phyloP scores from a whole-genome alignment of 1,140 invertebrate species.

The Macrosteles quadrilineatus region DNA sequence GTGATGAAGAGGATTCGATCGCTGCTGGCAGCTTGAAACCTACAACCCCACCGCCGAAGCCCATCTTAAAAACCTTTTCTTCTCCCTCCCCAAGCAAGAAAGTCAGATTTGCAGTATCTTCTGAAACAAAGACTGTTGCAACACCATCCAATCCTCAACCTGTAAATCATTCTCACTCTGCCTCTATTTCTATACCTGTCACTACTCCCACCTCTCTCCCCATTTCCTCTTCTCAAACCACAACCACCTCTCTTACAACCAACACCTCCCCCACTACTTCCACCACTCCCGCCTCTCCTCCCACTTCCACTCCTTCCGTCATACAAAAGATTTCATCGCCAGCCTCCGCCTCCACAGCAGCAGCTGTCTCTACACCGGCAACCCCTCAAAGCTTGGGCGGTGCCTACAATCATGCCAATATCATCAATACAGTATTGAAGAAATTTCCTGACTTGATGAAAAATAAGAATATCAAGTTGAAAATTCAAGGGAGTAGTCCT shows the following conservation, averaged over 20 bases:
- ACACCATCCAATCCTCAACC: neutral
- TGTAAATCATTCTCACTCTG: too few relatives aligned
- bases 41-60: constrained; percentile 17
- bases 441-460: constrained; percentile 86
- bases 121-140: neutral
- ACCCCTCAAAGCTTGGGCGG: constrained; percentile 41
- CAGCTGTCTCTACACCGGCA: neutral
- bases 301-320: too few relatives aligned
- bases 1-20: constrained; percentile 46
- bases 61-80: constrained; percentile 16
- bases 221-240: too few relatives aligned
- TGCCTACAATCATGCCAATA: constrained; percentile 72
- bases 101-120: constrained; percentile 24
- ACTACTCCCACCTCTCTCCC: too few relatives aligned
- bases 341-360: neutral
- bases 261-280: neutral
- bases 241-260: too few relatives aligned
- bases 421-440: constrained; percentile 63
- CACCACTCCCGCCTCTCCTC: neutral
- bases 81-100: constrained; percentile 23
- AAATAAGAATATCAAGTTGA: constrained; percentile 82
- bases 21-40: neutral
- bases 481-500: constrained; percentile 68
- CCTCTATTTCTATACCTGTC: too few relatives aligned
- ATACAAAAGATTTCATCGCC: too few relatives aligned